Evolutionary conservation across 2,888 invertebrate genomes (phyloP).

Genomic region (Morpho helenor): DNA sequence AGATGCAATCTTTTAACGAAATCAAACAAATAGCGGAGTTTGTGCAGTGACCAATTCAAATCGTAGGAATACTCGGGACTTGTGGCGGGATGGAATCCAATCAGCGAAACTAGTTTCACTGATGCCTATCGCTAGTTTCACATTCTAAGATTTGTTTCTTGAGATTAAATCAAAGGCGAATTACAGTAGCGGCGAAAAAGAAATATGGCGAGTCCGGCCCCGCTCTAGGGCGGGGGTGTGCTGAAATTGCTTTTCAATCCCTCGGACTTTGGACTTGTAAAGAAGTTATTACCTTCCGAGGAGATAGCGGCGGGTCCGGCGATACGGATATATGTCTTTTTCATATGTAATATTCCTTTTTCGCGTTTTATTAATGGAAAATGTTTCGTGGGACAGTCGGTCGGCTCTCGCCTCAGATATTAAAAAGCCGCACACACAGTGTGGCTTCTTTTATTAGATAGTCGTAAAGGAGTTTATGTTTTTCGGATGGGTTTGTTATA

Average conservation of each 20-base stretch:
- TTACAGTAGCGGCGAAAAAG: slow-evolving; percentile 78
- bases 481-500: slow-evolving; percentile 32
- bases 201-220: slow-evolving; percentile 75
- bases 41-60: slow-evolving; percentile 68
- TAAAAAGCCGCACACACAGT: slow-evolving; percentile 67
- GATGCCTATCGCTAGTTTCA: slow-evolving; percentile 78
- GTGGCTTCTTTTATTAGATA: slow-evolving; percentile 67
- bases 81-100: slow-evolving; percentile 66
- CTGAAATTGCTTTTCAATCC: slow-evolving; percentile 81
- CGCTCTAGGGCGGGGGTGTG: slow-evolving; percentile 72
- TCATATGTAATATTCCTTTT: slow-evolving; percentile 80
- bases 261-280: slow-evolving; percentile 81
- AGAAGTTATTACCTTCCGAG: slow-evolving; percentile 81
- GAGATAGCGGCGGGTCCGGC: slow-evolving; percentile 78
- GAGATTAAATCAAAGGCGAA: slow-evolving; percentile 79
- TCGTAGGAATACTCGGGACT: slow-evolving; percentile 54
- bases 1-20: slow-evolving; percentile 68
- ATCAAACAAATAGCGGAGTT: slow-evolving; percentile 68
- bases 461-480: slow-evolving; percentile 63
- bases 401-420: slow-evolving; percentile 68
- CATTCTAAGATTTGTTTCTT: slow-evolving; percentile 80
- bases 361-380: slow-evolving; percentile 81
- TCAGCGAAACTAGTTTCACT: slow-evolving; percentile 73
- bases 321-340: slow-evolving; percentile 79
- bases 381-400: slow-evolving; percentile 76